phyloP scores from a whole-genome alignment of 2,797 vertebrate species.

The Clarias fuscus region DNA sequence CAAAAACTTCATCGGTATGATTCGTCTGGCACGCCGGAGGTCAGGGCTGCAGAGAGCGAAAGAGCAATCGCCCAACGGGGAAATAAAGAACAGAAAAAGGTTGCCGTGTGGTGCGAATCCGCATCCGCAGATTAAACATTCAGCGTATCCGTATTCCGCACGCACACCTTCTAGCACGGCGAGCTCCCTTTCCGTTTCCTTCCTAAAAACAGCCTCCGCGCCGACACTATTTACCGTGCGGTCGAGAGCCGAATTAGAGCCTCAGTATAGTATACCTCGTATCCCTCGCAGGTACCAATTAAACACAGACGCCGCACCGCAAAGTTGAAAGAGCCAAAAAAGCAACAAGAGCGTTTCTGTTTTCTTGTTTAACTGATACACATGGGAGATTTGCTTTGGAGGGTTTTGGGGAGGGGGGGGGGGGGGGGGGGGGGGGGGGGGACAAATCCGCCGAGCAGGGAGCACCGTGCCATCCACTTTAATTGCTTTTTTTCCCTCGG shows the following conservation, averaged over 20 bases:
- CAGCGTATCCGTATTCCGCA: not conserved
- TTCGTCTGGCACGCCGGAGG: conserved; percentile 26
- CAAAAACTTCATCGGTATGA: conserved; percentile 42
- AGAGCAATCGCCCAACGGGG: conserved; percentile 30
- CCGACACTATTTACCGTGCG: conserved; percentile 47
- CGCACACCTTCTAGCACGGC: conserved; percentile 25
- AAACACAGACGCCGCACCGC: conserved; percentile 44
- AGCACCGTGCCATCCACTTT: not conserved
- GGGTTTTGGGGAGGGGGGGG: not conserved
- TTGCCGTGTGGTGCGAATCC: conserved; percentile 22
- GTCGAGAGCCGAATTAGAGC: conserved; percentile 56
- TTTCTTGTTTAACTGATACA: conserved; percentile 40
- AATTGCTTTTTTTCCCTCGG: conserved; percentile 47
- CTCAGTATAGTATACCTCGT: conserved; percentile 43
- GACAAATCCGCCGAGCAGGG: not conserved
- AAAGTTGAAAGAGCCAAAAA: conserved; percentile 39
- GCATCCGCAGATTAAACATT: not conserved
- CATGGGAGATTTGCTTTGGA: conserved; percentile 6
- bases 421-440: not conserved
- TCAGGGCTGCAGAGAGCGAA: conserved; percentile 12
- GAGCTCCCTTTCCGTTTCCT: conserved; percentile 21
- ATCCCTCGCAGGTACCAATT: conserved; percentile 48
- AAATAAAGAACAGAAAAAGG: conserved; percentile 24
- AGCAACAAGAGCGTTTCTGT: conserved; percentile 27
- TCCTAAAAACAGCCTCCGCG: conserved; percentile 56